phyloP scores from a whole-genome alignment of 1,140 invertebrate genomes.

The Vanessa atalanta region DNA sequence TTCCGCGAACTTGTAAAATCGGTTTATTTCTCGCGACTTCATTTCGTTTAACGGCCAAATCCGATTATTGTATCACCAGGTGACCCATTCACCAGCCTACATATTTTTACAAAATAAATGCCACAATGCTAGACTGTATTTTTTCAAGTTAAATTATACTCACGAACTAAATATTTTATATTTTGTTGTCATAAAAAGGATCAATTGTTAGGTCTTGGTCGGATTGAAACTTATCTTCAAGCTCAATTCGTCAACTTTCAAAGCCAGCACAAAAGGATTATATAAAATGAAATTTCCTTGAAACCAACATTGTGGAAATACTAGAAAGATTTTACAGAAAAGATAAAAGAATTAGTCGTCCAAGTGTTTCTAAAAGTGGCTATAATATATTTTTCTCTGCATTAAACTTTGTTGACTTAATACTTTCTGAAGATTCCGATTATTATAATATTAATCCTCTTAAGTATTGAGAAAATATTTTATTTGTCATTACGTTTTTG shows the following conservation, averaged over 20 bases:
- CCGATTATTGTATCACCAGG: no score
- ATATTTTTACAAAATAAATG: no score
- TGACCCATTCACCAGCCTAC: no score
- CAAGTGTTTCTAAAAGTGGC: slow-evolving; percentile 22
- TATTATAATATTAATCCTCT: not conserved
- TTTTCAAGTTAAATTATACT: not conserved
- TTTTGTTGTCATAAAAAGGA: slow-evolving; percentile 10
- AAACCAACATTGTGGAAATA: slow-evolving; percentile 36
- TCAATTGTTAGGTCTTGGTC: slow-evolving; percentile 17
- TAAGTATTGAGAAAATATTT: no score
- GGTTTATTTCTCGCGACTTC: no score
- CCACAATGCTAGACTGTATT: not conserved
- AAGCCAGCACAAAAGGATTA: slow-evolving; percentile 34
- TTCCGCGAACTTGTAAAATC: no score
- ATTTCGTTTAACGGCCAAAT: no score
- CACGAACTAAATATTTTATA: not conserved
- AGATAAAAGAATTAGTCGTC: slow-evolving; percentile 32
- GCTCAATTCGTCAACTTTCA: slow-evolving; percentile 32
- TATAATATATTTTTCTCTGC: slow-evolving; percentile 3
- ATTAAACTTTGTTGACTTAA: slow-evolving; percentile 11
- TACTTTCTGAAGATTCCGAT: not conserved
- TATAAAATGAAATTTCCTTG: slow-evolving; percentile 39
- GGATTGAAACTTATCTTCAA: slow-evolving; percentile 24
- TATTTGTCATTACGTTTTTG: no score
- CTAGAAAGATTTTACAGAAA: slow-evolving; percentile 33